phyloP scores from a whole-genome alignment of 2,113 vertebrate genomes.

The Cinclus cinclus region DNA sequence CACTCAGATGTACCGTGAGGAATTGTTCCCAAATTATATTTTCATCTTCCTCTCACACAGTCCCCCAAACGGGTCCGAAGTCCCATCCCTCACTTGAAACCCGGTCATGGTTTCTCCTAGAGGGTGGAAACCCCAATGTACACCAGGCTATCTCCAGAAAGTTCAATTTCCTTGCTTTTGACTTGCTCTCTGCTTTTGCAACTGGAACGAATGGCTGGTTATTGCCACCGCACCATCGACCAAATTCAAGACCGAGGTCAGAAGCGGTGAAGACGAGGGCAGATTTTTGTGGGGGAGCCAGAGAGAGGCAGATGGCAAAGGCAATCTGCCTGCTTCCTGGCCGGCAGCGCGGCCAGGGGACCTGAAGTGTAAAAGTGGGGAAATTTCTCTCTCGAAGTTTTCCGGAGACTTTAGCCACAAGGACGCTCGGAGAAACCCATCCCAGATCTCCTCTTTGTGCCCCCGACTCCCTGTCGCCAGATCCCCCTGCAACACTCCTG shows the following conservation, averaged over 20 bases:
- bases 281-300: not conserved
- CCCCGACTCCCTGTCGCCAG: not conserved
- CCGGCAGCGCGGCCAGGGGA: not conserved
- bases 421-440: not conserved
- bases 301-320: not conserved
- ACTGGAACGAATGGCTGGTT: accelerated
- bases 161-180: not conserved
- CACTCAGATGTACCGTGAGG: not conserved
- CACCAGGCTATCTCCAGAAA: not conserved
- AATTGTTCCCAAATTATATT: not conserved
- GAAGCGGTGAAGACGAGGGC: not conserved
- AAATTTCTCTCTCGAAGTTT: not conserved
- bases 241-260: not conserved
- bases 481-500: not conserved
- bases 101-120: accelerated
- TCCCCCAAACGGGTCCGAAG: not conserved
- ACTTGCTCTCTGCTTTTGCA: not conserved
- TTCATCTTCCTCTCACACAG: not conserved
- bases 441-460: not conserved
- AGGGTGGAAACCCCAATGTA: not conserved
- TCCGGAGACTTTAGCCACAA: not conserved
- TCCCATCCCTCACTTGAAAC: accelerated
- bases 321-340: accelerated
- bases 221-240: not conserved
- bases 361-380: not conserved